A percentile compares a stretch with the other conserved stretches of the same genome.
Conservation (phyloP, 2,888 invertebrate genomes). For the Synergus gifuensis region DNA sequence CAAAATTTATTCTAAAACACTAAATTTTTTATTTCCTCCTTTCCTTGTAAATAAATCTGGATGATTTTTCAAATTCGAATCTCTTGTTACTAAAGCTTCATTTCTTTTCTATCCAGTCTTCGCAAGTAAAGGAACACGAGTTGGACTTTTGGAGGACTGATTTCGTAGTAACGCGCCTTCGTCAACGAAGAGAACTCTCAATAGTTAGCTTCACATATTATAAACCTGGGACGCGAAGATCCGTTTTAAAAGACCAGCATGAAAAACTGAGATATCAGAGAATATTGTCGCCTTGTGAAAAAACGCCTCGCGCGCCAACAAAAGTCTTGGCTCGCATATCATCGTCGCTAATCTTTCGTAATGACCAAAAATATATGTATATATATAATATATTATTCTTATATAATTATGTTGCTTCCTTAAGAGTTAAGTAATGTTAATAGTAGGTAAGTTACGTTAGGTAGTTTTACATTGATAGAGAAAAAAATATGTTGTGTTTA, state of each 20-base stretch:
- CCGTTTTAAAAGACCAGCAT: constrained; percentile 52
- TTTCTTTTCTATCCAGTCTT: constrained; percentile 33
- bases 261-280: constrained; percentile 70
- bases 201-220: constrained; percentile 23
- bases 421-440: constrained; percentile 76
- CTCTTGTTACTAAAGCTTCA: background rate
- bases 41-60: constrained; percentile 16
- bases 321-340: constrained; percentile 72
- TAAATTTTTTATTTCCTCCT: background rate
- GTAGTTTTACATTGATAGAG: constrained; percentile 77
- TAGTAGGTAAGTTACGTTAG: constrained; percentile 76
- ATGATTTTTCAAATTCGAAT: constrained; percentile 10
- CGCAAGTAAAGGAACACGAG: constrained; percentile 28
- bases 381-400: constrained; percentile 76
- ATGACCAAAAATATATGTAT: constrained; percentile 78
- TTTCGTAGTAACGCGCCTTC: constrained; percentile 34
- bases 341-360: constrained; percentile 66
- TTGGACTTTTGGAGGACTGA: constrained; percentile 27
- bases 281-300: constrained; percentile 77
- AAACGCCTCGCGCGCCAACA: constrained; percentile 72
- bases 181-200: constrained; percentile 49
- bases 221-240: constrained; percentile 35
- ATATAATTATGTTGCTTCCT: constrained; percentile 76
- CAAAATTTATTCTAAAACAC: constrained; percentile 3
- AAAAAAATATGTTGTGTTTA: constrained; percentile 75